Conservation (phyloP, 2,888 invertebrate genomes). For the Zygothrica quintamaculata region DNA sequence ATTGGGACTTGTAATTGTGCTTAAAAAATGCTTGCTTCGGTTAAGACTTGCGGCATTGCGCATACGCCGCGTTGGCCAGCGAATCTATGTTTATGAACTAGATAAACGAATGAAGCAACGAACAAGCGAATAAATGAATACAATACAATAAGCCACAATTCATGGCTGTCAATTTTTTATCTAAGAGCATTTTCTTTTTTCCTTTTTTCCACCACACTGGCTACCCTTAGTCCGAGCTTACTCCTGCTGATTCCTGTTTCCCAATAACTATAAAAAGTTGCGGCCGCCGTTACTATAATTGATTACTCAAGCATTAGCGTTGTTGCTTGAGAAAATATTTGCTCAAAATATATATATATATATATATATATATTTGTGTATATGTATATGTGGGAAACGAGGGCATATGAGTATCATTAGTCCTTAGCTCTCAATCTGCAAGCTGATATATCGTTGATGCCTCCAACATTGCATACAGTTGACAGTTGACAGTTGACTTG, state of each 20-base stretch:
- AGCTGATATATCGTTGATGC: too few relatives aligned
- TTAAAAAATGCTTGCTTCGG: too few relatives aligned
- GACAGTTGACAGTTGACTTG: too few relatives aligned
- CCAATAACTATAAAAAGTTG: constrained; percentile 2
- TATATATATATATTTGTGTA: too few relatives aligned
- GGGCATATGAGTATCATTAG: constrained; percentile 26
- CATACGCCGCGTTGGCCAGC: constrained; percentile 60
- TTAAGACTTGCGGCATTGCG: constrained; percentile 53
- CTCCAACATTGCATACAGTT: too few relatives aligned
- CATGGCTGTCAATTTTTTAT: constrained; percentile 64
- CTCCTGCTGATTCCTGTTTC: constrained; percentile 1
- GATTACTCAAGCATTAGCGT: constrained; percentile 54
- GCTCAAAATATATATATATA: constrained; percentile 6
- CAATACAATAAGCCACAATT: constrained; percentile 53
- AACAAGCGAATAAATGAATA: neutral
- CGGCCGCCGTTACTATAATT: constrained; percentile 54
- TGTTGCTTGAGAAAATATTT: constrained; percentile 49
- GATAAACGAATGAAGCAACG: constrained; percentile 23
- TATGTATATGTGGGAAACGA: constrained; percentile 2
- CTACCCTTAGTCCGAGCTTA: too few relatives aligned
- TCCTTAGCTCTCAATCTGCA: constrained; percentile 38
- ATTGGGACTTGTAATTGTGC: too few relatives aligned
- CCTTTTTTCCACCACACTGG: too few relatives aligned
- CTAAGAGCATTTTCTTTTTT: constrained; percentile 59
- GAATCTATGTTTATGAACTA: constrained; percentile 50